Base-by-base conservation (phyloP, 2,888 invertebrate species). In the Marasmarcha lunaedactyla region DNA sequence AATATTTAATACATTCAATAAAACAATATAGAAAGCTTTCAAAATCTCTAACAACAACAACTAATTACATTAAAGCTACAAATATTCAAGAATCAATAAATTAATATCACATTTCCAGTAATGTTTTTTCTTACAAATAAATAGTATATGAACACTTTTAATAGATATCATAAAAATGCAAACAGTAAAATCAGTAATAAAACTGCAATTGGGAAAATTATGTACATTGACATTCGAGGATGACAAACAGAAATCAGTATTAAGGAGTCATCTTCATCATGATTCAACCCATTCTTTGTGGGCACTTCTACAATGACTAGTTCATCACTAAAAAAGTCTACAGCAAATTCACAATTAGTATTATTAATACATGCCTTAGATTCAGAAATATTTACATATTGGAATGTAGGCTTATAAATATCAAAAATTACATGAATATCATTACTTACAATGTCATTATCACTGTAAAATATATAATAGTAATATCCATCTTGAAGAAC, bases 381-480 rank as follows among this genome's bases (percentile, higher is more conserved):
- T 49, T 85, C 79, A 1, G 87, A 84, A 51, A 88, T 86, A 61
- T 90, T 90, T 30, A 89, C 86, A 64, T 90, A 92, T 57, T 90
- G 89, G 72, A 92, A 92, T 48, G 92, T 91, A 10, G 93, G 93
- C 56, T 94, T 94, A 56, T 90, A 90, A 57, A 94, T 92, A 72
- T 94, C 91, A 63, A 94, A 93, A 46, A 92, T 86, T 4, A 91
- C 92, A 70, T 93, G 91, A 52, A 94, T 91, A 58, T 92, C 90
- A 69, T 94, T 94, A 36, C 84, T 86, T 7, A 90, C 88, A 51
- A 89, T 78, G 63, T 93, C 93, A 71, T 94, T 93, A 63, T 94
- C 93, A 54, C 92, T 93, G 59, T 93, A 94, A 71, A 94, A 94
- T 51, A 94, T 93, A 55, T 94, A 94, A 71, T 94, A 94, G 64